Conservation (phyloP, 1,140 invertebrate genomes). For the Drosophila obscura region DNA sequence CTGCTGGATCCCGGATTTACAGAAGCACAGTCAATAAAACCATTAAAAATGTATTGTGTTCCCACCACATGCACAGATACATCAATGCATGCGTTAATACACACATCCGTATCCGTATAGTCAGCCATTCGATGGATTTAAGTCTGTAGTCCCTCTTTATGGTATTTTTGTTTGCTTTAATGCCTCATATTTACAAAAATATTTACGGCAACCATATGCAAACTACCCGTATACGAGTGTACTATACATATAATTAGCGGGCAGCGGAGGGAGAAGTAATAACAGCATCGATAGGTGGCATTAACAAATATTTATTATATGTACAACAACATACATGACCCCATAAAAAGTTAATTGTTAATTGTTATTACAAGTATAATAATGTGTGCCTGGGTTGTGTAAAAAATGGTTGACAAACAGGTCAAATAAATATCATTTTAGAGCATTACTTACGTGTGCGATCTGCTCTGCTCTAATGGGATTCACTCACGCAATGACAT, state of each 20-base stretch:
- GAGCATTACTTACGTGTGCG: slow-evolving; percentile 60
- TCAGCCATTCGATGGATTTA: slow-evolving; percentile 45
- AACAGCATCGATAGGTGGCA: slow-evolving; percentile 36
- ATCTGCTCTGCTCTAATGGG: slow-evolving; percentile 57
- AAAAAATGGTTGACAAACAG: slow-evolving; percentile 25
- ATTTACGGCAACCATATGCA: slow-evolving; percentile 36
- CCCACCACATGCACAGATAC: slow-evolving; percentile 4
- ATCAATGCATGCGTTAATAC: slow-evolving; percentile 23
- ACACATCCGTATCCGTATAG: background rate
- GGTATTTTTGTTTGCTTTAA: slow-evolving; percentile 44
- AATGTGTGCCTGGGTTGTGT: slow-evolving; percentile 26
- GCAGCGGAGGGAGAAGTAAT: slow-evolving; percentile 7
- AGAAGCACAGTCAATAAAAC: slow-evolving; percentile 45
- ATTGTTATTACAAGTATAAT: slow-evolving; percentile 55
- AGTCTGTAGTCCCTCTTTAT: slow-evolving; percentile 21
- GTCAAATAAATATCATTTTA: slow-evolving; percentile 35
- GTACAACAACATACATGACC: slow-evolving; percentile 47
- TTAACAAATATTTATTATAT: slow-evolving; percentile 57
- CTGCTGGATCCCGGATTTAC: slow-evolving; percentile 11
- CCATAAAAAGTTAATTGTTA: slow-evolving; percentile 62
- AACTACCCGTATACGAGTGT: slow-evolving; percentile 9
- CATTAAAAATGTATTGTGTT: slow-evolving; percentile 40
- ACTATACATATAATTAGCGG: slow-evolving; percentile 25
- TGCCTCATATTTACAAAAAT: slow-evolving; percentile 50
- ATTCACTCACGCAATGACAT: slow-evolving; percentile 68